Conservation (phyloP, 2,797 vertebrate genomes). For the Poeciliopsis paucimaculata region DNA sequence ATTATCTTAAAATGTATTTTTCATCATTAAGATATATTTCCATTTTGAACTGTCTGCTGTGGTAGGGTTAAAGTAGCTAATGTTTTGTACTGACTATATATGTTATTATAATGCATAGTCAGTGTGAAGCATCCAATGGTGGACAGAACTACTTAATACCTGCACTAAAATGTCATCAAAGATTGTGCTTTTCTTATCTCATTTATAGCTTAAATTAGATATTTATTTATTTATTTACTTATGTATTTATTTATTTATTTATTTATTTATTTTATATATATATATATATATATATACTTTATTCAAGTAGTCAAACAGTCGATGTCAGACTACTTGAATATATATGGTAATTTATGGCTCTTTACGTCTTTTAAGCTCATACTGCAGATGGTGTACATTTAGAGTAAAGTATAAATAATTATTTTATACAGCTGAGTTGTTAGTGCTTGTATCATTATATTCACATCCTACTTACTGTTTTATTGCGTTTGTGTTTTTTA, state of each 20-base stretch:
- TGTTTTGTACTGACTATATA: no score
- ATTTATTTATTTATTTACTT: no score
- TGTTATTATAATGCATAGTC: neutral
- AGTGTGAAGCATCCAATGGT: neutral
- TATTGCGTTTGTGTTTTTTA: conserved; percentile 49
- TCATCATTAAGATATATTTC: neutral
- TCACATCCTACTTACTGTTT: neutral
- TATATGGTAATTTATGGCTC: conserved; percentile 5
- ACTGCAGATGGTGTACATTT: conserved; percentile 15
- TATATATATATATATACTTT: neutral
- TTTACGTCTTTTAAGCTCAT: conserved; percentile 28
- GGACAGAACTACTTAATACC: neutral
- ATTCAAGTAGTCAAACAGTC: conserved; percentile 32
- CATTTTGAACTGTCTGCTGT: neutral
- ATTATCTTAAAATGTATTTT: neutral
- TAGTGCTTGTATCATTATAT: neutral
- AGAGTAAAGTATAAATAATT: neutral
- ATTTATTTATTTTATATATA: no score
- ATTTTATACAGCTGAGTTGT: neutral
- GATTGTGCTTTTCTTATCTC: neutral
- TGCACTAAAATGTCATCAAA: neutral
- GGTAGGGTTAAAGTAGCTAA: neutral
- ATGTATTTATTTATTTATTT: no score
- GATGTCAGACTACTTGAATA: no score
- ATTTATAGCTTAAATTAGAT: neutral